Evolutionary conservation across 2,113 vertebrate species (phyloP), one percentile per base, ranked within the genome.

Genomic region (Indicator maculatus): DNA sequence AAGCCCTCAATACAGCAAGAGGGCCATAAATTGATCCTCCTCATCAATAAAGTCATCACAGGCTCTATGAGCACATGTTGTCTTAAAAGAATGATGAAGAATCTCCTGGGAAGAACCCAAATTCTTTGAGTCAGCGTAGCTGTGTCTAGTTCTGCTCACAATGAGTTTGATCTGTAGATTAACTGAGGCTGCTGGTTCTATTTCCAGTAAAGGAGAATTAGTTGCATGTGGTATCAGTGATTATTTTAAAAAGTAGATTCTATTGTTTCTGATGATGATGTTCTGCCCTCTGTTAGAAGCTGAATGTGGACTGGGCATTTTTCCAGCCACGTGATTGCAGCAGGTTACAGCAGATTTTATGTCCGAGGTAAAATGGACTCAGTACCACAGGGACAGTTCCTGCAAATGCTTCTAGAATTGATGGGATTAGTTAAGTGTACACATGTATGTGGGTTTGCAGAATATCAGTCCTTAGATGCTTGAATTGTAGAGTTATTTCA

Each of bases 301-400:
- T 73, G 75, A 66, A 33, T 60, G 28, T 74, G 73, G 52, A 41
- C 76, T 83, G 76, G 77, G 56, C 69, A 15, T 70, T 90, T 66
- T 90, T 94, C 89, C 76, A 96, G 72, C 56, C 23, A 2, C 41
- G 33, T 69, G 41, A 77, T 59, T 80, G 80, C 56, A 78, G 28
- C 47, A 82, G 67, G 67, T 94, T 90, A 36, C 56, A 53, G 30
- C 77, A 63, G 47, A 65, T 93, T 87, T 93, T 89, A 81, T 82
- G 61, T 26, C 11, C 70, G 50, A 79, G 82, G 38, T 91, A 39
- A 91, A 95, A 87, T 61, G 20, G 44, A 30, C 33, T 91, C 15
- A 58, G 4, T 86, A 71, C 84, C 59, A 56, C 47, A 86, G 44
- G 33, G 28, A 77, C 65, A 75, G 50, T 87, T 89, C 67, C 66